Percentiles rank a stretch among this genome's conserved stretches.
phyloP scores from a whole-genome alignment of 2,113 vertebrate genomes.

The Chaenogobius annularis region DNA sequence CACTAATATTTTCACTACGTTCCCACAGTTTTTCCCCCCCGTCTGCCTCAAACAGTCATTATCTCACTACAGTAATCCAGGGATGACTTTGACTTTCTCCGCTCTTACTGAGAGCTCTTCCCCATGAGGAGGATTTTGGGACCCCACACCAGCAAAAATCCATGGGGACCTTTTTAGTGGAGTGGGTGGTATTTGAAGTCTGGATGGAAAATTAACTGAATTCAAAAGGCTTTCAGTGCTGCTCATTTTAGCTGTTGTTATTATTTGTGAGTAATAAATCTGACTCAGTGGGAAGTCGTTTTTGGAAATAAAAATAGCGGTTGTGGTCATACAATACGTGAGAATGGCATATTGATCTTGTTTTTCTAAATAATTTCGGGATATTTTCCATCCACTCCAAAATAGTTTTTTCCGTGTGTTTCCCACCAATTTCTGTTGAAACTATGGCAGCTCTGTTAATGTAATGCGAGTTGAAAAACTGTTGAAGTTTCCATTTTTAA shows the following conservation, averaged over 20 bases:
- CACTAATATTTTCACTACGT: conserved; percentile 19
- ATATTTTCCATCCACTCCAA: conserved; percentile 2
- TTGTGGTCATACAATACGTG: background rate
- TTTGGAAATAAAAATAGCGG: background rate
- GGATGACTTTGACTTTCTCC: conserved; percentile 31
- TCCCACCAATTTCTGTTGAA: background rate
- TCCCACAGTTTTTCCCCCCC: conserved; percentile 50
- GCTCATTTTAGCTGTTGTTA: background rate
- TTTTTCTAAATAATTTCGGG: background rate
- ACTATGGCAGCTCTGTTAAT: background rate
- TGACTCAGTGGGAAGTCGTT: conserved; percentile 18
- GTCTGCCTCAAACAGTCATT: conserved; percentile 72
- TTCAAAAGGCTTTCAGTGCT: background rate
- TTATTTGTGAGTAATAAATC: background rate
- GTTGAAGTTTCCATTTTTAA: background rate
- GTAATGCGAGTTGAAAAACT: background rate
- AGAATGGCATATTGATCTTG: background rate
- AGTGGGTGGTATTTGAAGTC: conserved; percentile 33
- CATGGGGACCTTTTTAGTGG: conserved; percentile 19
- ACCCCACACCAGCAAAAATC: conserved; percentile 64
- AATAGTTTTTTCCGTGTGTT: background rate
- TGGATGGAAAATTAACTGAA: conserved; percentile 34
- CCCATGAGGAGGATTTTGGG: conserved; percentile 45
- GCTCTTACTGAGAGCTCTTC: conserved; percentile 37
- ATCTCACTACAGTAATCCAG: conserved; percentile 34